Evolutionary conservation across 2,888 invertebrate genomes (phyloP), one percentile per base, ranked within the genome.

Genomic region (Microctonus hyperodae): DNA sequence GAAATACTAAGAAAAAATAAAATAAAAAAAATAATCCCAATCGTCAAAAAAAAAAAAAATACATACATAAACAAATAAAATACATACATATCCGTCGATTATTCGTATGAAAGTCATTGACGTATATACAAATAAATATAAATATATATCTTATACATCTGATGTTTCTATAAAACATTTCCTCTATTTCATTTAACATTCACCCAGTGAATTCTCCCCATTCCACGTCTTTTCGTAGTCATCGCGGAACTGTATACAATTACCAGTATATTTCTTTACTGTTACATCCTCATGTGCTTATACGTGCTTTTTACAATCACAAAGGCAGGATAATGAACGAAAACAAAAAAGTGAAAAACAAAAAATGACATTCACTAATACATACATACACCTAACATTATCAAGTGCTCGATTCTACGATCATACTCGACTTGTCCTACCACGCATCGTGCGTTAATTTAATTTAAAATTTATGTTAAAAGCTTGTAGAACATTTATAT

Each of bases 151-250:
- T 37, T 23, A 37, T 23, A 37, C 40, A 58, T 58, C n/a, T 25
- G 56, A 23, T 13, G 63, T 55, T 59, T 63, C 35, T 40, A 60
- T 40, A n/a, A 51, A 23, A 67, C 64, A 61, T 67, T 67, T 67
- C 67, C 61, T 57, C 60, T 67, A 69, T 48, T 16, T 33, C 58
- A 51, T 64, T 69, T 67, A 69, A 57, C 44, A 69, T 69, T 69
- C 69, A 64, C 35, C 51, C 35, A 61, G n/a, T 61, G 69, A 10
- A 11, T 28, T 28, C 48, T 25, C 10, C 31, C 59, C n/a, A 11
- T 28, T 48, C 37, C 25, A 37, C 37, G 37, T 58, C 13, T n/a
- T 33, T 20, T 57, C 20, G 22, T 33, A 57, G 57, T 37, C 37
- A 37, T 37, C 23, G 50, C 23, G 22, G 50, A 50, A 23, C 23